Conservation (phyloP, 2,797 vertebrate genomes). For the Cossypha niveicapilla region DNA sequence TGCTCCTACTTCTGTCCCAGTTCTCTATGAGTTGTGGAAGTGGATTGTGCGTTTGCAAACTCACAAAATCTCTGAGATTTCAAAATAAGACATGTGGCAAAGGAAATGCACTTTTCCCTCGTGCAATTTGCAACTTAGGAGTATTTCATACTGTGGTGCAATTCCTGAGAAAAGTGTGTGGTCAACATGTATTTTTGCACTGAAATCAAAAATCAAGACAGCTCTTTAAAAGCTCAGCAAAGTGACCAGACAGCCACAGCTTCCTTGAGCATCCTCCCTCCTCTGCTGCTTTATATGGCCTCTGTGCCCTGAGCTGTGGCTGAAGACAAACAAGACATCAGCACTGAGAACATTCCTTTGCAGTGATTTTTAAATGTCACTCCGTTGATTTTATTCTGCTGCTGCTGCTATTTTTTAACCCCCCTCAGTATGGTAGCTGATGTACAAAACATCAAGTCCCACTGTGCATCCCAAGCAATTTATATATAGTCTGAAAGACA, state of each 20-base stretch:
- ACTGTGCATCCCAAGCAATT: neutral
- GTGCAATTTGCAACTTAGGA: neutral
- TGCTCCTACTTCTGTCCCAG: neutral
- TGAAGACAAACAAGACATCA: constrained; percentile 40
- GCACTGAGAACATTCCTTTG: constrained; percentile 59
- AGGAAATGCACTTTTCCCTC: neutral
- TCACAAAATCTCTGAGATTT: neutral
- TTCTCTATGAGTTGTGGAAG: neutral
- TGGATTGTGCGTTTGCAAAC: neutral
- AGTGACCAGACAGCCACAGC: neutral
- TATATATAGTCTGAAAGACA: neutral
- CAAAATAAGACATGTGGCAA: neutral
- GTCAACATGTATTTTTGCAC: neutral
- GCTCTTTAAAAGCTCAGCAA: neutral
- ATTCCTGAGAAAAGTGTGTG: neutral
- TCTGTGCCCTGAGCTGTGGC: neutral
- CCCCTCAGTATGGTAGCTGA: neutral
- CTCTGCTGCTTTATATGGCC: constrained; percentile 19
- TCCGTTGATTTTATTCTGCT: neutral
- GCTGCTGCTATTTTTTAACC: constrained; percentile 31
- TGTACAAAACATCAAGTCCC: constrained; percentile 23
- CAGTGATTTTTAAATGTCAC: constrained; percentile 60
- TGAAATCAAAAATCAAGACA: constrained; percentile 1
- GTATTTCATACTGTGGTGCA: neutral
- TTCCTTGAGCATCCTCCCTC: constrained; percentile 11